Base-by-base conservation (phyloP, 2,797 vertebrate genomes). In the Cichlasoma orientale region DNA sequence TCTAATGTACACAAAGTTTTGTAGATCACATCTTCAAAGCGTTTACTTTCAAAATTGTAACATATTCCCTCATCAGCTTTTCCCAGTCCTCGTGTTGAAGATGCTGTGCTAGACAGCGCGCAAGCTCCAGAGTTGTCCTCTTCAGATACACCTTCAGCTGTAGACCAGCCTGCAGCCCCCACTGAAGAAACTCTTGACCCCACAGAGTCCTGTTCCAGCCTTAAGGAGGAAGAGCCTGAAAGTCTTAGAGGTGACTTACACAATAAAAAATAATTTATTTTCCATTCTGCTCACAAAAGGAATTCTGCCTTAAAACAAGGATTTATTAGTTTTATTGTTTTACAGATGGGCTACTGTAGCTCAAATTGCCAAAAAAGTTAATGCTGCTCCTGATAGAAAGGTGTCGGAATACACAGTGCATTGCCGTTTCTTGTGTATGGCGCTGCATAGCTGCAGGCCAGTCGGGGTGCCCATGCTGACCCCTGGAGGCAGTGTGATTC, bases 161-260 rank as follows among this genome's bases (percentile, higher is more conserved):
- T 25, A 33, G 74, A 80, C 2, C 77, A 78, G 25, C 69, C 53
- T 66, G 13, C 50, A 16, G 2, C 36, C 8, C 31, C 50, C 27
- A 38, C 56, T 66, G 75, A 75, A 1, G 16, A 82, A 72, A 71
- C 23, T 4, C 3, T 29, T 7, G 53, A 13, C 3, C 38, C 19
- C 16, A 78, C 59, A 29, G 57, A 86, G 16, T 82, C 78, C 11
- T 1, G 7, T 16, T 59, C 68, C 9, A 83, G 36, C 38, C 38
- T 74, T 1, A 57, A 75, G 0, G 70, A 77, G 69, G 80, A 89
- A 72, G 56, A 52, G 41, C 10, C 23, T 2, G 21, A 50, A 72
- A 63, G 71, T 72, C 74, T 82, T 23, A 78, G 55, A 92, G 84
- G 87, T 89, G 23, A 66, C 55, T 41, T 66, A 31, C 47, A 54